Evolutionary conservation across 2,113 vertebrate genomes (phyloP).

Genomic region (Cynopterus brachyotis): DNA sequence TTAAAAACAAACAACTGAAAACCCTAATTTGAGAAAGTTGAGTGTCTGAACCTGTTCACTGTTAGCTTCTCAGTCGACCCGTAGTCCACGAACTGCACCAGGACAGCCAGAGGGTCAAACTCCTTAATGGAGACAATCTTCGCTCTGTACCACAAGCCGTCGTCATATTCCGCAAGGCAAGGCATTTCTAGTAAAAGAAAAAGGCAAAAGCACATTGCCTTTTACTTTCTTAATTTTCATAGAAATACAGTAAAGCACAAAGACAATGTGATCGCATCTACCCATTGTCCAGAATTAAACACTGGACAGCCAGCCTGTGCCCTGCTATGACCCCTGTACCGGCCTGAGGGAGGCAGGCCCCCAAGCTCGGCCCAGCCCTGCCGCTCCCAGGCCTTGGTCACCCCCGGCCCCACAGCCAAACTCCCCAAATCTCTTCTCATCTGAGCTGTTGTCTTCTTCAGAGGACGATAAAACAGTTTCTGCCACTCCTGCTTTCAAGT

Average conservation of each 20-base stretch:
- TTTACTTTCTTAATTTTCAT: too few relatives aligned
- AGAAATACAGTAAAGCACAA: too few relatives aligned
- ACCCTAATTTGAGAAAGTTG: not conserved
- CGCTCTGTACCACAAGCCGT: constrained; percentile 91
- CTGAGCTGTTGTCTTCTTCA: not conserved
- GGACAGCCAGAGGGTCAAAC: constrained; percentile 83
- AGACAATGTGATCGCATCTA: too few relatives aligned
- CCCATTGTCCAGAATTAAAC: too few relatives aligned
- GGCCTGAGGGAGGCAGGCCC: too few relatives aligned
- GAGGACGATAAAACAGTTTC: not conserved
- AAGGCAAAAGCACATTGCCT: too few relatives aligned
- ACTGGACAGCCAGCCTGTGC: too few relatives aligned
- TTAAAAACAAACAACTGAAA: not conserved
- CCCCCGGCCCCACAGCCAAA: too few relatives aligned
- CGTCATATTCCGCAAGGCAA: constrained; percentile 93
- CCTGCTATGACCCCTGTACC: too few relatives aligned
- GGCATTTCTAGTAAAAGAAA: constrained; percentile 85
- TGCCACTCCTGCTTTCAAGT: not conserved
- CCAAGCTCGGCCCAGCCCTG: too few relatives aligned
- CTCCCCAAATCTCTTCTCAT: not conserved
- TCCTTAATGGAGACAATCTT: constrained; percentile 86
- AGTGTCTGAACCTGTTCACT: constrained; percentile 83
- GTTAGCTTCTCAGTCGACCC: constrained; percentile 89
- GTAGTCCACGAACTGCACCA: constrained; percentile 94
- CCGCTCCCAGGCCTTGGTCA: not conserved